These are phyloP conservation scores for Ciconia maguari DNA, from an alignment of 2,113 vertebrate genomes.

Conservation along the genomic window DNA sequence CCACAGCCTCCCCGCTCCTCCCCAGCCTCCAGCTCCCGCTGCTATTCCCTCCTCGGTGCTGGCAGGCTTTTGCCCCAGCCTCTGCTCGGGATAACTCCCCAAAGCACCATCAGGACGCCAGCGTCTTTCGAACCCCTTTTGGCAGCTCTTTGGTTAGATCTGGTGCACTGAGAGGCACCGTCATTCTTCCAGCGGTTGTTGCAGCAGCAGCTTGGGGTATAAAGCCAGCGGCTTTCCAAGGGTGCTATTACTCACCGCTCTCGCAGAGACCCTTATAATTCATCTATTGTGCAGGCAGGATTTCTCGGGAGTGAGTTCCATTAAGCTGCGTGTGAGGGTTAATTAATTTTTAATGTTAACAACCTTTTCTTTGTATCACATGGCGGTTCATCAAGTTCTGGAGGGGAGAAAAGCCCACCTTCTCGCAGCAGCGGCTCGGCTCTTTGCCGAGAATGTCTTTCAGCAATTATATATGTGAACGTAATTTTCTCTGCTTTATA, in stretches of 20 bases:
- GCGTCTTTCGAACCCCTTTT: not conserved
- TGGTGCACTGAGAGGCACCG: rapidly evolving
- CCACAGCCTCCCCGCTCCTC: not conserved
- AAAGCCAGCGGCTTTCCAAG: not conserved
- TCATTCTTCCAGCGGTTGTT: not conserved
- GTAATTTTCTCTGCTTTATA: constrained; percentile 17
- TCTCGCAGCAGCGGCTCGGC: not conserved
- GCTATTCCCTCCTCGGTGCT: not conserved
- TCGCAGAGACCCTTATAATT: not conserved
- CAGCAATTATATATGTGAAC: not conserved
- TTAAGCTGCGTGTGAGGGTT: not conserved
- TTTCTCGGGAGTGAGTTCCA: not conserved
- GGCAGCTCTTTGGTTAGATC: not conserved
- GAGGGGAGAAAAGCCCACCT: not conserved
- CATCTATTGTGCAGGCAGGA: not conserved
- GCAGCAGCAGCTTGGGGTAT: not conserved
- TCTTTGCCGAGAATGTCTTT: not conserved
- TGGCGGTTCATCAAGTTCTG: not conserved
- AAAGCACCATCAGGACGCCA: rapidly evolving
- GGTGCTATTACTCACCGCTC: not conserved
- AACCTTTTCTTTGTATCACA: constrained; percentile 29
- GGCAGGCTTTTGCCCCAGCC: not conserved
- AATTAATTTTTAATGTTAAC: constrained; percentile 51
- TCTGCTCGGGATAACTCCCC: not conserved
- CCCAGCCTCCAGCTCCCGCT: rapidly evolving